Conservation (phyloP, 2,113 vertebrate species). For the Oncorhynchus kisutch region DNA sequence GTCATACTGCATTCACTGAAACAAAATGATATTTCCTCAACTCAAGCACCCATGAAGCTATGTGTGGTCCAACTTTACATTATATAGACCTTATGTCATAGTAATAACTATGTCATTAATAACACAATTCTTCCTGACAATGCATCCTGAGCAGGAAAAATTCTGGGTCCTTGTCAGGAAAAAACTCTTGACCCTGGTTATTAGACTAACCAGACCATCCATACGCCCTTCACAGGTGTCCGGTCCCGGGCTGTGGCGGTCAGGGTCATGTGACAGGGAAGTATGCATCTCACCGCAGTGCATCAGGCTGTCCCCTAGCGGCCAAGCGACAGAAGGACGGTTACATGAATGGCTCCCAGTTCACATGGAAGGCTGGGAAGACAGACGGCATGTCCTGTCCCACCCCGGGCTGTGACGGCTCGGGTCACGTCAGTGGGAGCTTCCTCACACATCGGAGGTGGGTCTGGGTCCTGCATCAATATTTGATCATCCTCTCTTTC, state of each 20-base stretch:
- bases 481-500: too few relatives aligned
- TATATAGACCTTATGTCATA: too few relatives aligned
- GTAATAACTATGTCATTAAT: too few relatives aligned
- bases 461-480: slow-evolving; percentile 41
- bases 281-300: slow-evolving; percentile 96
- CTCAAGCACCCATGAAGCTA: too few relatives aligned
- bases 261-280: slow-evolving; percentile 98
- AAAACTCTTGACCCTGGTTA: too few relatives aligned
- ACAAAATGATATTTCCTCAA: too few relatives aligned
- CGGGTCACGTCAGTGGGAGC: slow-evolving; percentile 97
- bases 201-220: not conserved
- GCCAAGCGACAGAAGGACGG: slow-evolving; percentile 98
- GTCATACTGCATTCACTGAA: too few relatives aligned
- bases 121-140: too few relatives aligned
- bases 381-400: slow-evolving; percentile 98
- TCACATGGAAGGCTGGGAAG: slow-evolving; percentile 98
- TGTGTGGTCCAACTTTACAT: too few relatives aligned
- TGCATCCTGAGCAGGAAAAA: too few relatives aligned
- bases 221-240: slow-evolving; percentile 78
- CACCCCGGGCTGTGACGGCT: slow-evolving; percentile 95
- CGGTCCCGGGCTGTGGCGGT: slow-evolving; percentile 95
- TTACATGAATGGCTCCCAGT: slow-evolving; percentile 95
- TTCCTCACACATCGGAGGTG: slow-evolving; percentile 98
- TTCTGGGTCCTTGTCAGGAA: not conserved
- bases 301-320: slow-evolving; percentile 93